Conservation (phyloP, 2,888 invertebrate genomes). For the Patella caerulea region DNA sequence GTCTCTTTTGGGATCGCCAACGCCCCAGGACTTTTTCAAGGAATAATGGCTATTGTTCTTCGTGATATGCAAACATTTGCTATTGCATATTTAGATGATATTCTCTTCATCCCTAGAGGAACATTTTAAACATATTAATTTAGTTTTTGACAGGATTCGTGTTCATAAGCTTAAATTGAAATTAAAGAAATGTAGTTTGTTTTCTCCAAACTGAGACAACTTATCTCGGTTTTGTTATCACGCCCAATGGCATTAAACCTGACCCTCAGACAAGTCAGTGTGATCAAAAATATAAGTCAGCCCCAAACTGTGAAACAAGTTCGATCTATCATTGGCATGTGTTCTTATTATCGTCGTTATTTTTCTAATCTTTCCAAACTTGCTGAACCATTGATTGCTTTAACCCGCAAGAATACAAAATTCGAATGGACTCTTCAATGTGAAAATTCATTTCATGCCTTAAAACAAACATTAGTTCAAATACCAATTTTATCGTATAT, state of each 20-base stretch:
- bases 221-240: slow-evolving; percentile 30
- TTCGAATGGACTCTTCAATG: slow-evolving; percentile 12
- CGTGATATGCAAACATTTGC: slow-evolving; percentile 30
- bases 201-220: slow-evolving; percentile 25
- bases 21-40: slow-evolving; percentile 30
- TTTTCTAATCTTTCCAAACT: slow-evolving; percentile 34
- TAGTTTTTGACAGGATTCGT: slow-evolving; percentile 29
- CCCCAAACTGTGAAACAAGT: slow-evolving; percentile 33
- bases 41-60: slow-evolving; percentile 33
- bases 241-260: slow-evolving; percentile 29
- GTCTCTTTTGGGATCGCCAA: slow-evolving; percentile 34
- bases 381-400: slow-evolving; percentile 30
- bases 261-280: slow-evolving; percentile 29
- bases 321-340: slow-evolving; percentile 39
- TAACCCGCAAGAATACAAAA: slow-evolving; percentile 22
- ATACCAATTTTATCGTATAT: too few species aligned
- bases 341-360: slow-evolving; percentile 35
- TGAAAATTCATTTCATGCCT: neutral
- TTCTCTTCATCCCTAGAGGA: slow-evolving; percentile 31
- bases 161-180: slow-evolving; percentile 28
- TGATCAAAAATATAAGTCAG: slow-evolving; percentile 25
- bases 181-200: slow-evolving; percentile 34
- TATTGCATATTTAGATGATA: slow-evolving; percentile 34
- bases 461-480: too few species aligned
- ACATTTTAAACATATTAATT: slow-evolving; percentile 28